Percentiles rank a stretch among this genome's conserved stretches.
phyloP scores from a whole-genome alignment of 37 sponge, comb jelly and placozoan genomes.

The Chondrilla cf. caribensis region DNA sequence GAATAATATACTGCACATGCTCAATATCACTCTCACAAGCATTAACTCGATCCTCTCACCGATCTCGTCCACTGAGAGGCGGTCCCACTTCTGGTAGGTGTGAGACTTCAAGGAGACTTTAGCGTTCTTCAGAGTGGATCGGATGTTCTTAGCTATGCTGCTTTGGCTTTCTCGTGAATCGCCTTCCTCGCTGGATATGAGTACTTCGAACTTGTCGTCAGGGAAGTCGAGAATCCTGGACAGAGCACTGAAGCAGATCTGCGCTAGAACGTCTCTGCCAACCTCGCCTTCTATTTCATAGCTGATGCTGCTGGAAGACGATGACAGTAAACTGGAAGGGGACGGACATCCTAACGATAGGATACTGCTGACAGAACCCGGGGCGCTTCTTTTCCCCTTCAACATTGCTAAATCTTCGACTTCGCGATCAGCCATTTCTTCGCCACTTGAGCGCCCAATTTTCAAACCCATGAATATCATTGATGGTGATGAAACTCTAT shows the following conservation, averaged over 20 bases:
- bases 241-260: conserved; percentile 73
- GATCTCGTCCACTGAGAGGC: too few species aligned
- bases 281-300: conserved; percentile 65
- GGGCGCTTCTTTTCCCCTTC: too few species aligned
- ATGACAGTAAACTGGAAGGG: neutral
- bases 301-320: conserved; percentile 6
- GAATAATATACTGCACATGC: too few species aligned
- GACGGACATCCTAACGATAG: neutral
- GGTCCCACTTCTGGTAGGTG: conserved; percentile 18
- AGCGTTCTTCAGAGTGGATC: conserved; percentile 31
- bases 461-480: conserved; percentile 21
- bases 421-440: neutral
- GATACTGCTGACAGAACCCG: too few species aligned
- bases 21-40: too few species aligned
- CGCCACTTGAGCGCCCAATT: neutral
- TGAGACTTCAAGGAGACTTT: conserved; percentile 39
- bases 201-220: conserved; percentile 52
- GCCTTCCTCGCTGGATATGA: conserved; percentile 43
- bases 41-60: neutral
- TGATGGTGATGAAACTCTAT: neutral
- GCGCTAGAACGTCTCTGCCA: conserved; percentile 54
- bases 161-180: conserved; percentile 17
- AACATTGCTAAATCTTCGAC: too few species aligned
- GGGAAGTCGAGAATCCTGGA: conserved; percentile 68
- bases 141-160: conserved; percentile 72